phyloP scores from a whole-genome alignment of 2,113 vertebrate genomes.

The Gallinago jamesoni region DNA sequence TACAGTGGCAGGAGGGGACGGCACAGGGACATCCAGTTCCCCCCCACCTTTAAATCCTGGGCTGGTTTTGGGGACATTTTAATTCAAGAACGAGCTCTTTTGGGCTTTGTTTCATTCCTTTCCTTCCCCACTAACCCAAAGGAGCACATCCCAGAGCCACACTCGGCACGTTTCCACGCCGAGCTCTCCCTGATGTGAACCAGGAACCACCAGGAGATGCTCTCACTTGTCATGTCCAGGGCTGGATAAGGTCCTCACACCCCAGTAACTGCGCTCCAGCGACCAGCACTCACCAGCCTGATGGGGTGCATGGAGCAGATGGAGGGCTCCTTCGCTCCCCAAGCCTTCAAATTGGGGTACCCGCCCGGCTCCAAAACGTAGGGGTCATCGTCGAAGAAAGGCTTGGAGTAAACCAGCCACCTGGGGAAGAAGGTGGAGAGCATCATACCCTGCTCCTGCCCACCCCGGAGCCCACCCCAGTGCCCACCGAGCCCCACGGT shows the following conservation, averaged over 20 bases:
- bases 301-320: constrained; percentile 90
- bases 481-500: not conserved
- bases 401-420: constrained; percentile 90
- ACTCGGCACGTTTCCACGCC: accelerated
- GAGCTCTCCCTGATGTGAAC: not conserved
- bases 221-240: not conserved
- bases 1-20: not conserved
- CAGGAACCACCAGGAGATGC: accelerated
- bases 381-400: constrained; percentile 87
- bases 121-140: not conserved
- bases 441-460: not conserved
- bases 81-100: not conserved
- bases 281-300: constrained; percentile 80
- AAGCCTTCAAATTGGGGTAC: constrained; percentile 83
- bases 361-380: constrained; percentile 90
- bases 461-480: not conserved
- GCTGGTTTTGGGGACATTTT: not conserved
- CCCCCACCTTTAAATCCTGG: not conserved
- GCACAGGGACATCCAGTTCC: accelerated
- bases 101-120: not conserved
- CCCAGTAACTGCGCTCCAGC: not conserved
- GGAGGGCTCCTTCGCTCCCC: constrained; percentile 83
- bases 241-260: accelerated
- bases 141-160: not conserved
- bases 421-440: constrained; percentile 53